A percentile compares a stretch with the other conserved stretches of the same genome.
Conservation (phyloP, 2,113 vertebrate genomes). For the Nyctereutes procyonoides region DNA sequence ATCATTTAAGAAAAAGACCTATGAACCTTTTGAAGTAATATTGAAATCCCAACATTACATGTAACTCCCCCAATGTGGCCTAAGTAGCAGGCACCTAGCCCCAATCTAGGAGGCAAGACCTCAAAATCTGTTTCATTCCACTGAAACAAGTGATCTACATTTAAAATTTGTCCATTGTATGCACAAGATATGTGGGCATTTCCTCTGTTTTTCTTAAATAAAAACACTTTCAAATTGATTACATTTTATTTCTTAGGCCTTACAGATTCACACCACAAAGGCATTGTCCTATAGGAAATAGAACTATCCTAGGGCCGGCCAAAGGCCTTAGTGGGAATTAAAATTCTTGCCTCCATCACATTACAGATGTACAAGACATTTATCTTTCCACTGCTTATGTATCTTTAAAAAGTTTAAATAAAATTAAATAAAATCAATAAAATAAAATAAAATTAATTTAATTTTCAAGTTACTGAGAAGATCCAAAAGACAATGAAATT, state of each 20-base stretch:
- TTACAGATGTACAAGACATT: background rate
- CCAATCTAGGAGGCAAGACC: background rate
- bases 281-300: background rate
- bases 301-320: background rate
- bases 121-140: background rate
- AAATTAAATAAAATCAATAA: background rate
- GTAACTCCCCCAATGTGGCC: background rate
- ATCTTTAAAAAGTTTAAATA: slow-evolving; percentile 16
- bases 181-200: background rate
- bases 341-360: background rate
- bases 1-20: slow-evolving; percentile 30
- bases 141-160: background rate
- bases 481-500: slow-evolving; percentile 10
- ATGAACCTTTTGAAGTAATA: slow-evolving; percentile 25
- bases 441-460: background rate
- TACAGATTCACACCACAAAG: background rate
- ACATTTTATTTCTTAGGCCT: background rate
- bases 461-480: background rate
- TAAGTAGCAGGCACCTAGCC: background rate
- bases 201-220: slow-evolving; percentile 26
- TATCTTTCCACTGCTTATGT: background rate
- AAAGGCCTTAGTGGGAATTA: background rate
- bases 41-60: slow-evolving; percentile 17
- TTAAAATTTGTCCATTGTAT: background rate
- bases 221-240: background rate